Base-by-base conservation (phyloP, 2,888 invertebrate species). In the Lasiommata megera region DNA sequence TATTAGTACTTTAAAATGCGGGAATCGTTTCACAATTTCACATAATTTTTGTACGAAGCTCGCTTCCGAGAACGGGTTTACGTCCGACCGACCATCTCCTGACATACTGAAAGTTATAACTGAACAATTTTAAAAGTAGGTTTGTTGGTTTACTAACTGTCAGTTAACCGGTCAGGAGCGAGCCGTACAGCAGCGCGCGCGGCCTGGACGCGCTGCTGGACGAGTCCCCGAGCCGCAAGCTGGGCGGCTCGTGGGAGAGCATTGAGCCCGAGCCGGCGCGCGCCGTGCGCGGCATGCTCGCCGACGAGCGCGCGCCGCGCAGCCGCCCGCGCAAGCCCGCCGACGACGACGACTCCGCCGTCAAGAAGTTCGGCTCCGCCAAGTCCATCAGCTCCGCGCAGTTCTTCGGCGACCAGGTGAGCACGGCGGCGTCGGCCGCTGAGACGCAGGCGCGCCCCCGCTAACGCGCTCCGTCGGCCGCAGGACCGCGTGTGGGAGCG, bases 361-460 rank as follows among this genome's bases (percentile, higher is more conserved):
- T 97, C 81, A 97, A 97, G 87, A 99, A 99, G 90, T 99, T 99
- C 82, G 99, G 98, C 50, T 95, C 95, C 70, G 98, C 99, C 2
- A 99, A 99, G 85, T 96, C 98, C 11, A 99, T 99, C 76, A 99
- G 99, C 58, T 99, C 99, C 0, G 98, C 98, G 77, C 98, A 98
- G 91, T 99, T 94, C 92, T 99, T 99, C 82, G 96, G 96, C 6
- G 96, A 95, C 70, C 93, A 93, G 12, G 40, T 88, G 92, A 71
- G 93, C 93, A 68, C 88, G 65, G 64, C 77, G 36, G 77, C 93
- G 92, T 36, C 18, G 37, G 38, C 40, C 28, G n/a, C n/a, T n/a
- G n/a, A n/a, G n/a, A n/a, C n/a, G n/a, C n/a, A n/a, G n/a, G n/a
- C n/a, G n/a, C n/a, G n/a, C n/a, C n/a, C n/a, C n/a, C n/a, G n/a